Evolutionary conservation across 2,797 vertebrate species (phyloP).

Genomic region (Spatula clypeata): DNA sequence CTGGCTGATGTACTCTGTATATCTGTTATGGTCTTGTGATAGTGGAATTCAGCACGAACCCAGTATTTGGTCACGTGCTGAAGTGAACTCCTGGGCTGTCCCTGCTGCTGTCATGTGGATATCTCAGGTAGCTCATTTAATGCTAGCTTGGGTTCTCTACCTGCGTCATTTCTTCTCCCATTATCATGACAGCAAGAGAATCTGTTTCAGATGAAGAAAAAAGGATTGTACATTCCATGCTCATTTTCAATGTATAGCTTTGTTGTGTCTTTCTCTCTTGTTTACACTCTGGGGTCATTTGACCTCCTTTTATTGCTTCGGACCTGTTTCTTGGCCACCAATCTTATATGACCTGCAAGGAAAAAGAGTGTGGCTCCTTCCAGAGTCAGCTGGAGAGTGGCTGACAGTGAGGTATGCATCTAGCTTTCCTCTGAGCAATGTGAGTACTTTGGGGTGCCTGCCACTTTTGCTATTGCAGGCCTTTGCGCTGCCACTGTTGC

Average conservation of each 20-base stretch:
- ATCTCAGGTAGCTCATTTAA: background rate
- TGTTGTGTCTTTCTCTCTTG: background rate
- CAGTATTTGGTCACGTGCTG: accelerated
- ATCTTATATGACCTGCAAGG: background rate
- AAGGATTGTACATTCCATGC: background rate
- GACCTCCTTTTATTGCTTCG: background rate
- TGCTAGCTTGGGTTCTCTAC: background rate
- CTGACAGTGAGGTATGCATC: background rate
- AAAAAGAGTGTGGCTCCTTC: background rate
- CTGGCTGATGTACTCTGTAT: background rate
- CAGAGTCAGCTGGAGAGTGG: background rate
- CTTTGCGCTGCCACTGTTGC: background rate
- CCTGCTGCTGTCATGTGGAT: background rate
- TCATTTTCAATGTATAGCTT: background rate
- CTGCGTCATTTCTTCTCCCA: accelerated
- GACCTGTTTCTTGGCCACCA: background rate
- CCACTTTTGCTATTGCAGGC: background rate
- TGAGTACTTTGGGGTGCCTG: background rate
- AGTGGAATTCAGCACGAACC: background rate
- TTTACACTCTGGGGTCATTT: background rate
- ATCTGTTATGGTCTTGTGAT: background rate
- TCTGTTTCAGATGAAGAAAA: background rate
- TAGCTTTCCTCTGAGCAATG: background rate
- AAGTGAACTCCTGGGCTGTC: background rate
- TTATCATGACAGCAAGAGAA: background rate